Evolutionary conservation across 2,888 invertebrate genomes (phyloP).

Genomic region (Clivina fossor): DNA sequence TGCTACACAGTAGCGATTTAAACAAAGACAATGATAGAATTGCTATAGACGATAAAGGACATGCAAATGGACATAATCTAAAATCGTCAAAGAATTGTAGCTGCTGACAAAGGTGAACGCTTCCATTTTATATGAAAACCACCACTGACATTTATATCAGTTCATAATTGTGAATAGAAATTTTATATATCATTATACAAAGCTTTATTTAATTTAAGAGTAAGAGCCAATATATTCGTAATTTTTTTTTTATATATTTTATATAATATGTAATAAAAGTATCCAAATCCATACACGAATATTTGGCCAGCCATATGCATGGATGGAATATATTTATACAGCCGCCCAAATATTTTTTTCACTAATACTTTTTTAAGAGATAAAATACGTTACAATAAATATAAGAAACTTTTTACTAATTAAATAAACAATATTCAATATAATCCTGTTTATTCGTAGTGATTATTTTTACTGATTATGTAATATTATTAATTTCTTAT

Average conservation of each 20-base stretch:
- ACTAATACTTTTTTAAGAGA: conserved; percentile 23
- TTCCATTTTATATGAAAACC: conserved; percentile 14
- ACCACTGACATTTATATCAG: conserved; percentile 21
- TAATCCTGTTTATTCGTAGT: too few species aligned
- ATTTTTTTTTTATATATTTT: conserved; percentile 14
- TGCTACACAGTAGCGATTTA: conserved; percentile 68
- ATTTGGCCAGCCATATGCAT: conserved; percentile 19
- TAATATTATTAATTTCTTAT: too few species aligned
- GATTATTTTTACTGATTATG: too few species aligned
- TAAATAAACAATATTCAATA: too few species aligned
- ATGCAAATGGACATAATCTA: conserved; percentile 23
- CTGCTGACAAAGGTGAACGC: conserved; percentile 27
- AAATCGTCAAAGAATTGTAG: conserved; percentile 28
- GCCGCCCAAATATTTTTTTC: conserved; percentile 30
- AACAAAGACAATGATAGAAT: conserved; percentile 56
- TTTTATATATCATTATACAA: conserved; percentile 23
- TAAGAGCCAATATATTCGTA: conserved; percentile 14
- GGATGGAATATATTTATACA: conserved; percentile 21
- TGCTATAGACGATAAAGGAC: conserved; percentile 29
- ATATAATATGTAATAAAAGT: conserved; percentile 15
- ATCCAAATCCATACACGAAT: too few species aligned
- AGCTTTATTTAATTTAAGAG: conserved; percentile 30
- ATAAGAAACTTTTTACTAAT: conserved; percentile 24
- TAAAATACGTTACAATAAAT: conserved; percentile 17
- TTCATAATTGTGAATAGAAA: conserved; percentile 17